Base-by-base conservation (phyloP, 2,113 vertebrate species). In the Planiliza haematocheilus region DNA sequence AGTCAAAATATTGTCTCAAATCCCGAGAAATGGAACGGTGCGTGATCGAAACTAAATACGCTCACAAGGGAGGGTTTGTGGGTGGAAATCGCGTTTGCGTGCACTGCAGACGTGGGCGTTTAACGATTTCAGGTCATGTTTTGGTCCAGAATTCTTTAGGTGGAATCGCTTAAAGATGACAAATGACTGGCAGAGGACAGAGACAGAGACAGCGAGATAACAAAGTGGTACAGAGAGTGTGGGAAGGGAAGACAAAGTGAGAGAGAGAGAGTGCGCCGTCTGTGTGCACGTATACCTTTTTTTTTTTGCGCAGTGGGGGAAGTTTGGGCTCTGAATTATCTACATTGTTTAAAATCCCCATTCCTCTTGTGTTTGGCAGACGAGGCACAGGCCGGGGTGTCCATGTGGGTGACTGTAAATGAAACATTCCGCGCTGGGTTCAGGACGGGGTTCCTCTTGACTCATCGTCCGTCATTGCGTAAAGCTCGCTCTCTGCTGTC, bases 1-100 rank as follows among this genome's bases (percentile, higher is more conserved):
- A 88, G 74, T 89, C 75, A 89, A 92, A 91, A 92, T 88, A 92
- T 90, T 88, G 76, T 86, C 78, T 85, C 62, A 83, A 73, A 79
- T 71, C 59, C 42, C 34, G 70, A 79, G 71, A 76, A 89, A 73
- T 77, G 69, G 75, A 79, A 74, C 77, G 74, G 81, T 59, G 76
- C 48, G 63, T 39, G 21, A 30, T 70, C 75, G 74, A 80, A 80
- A 89, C 79, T 74, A 91, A 88, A 90, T 59, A 64, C 81, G 75
- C 74, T 64, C 86, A 91, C 84, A 91, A 88, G 67, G 76, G 55
- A 65, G n/a, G 65, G 81, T 16, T 62, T 93, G 88, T 91, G 77
- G 69, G 49, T 70, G 51, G 68, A 89, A 80, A 84, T 69, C 51
- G 49, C 83, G 68, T 77, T 81, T 88, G 81, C 82, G 87, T 91